Evolutionary conservation across 2,888 invertebrate genomes (phyloP), one percentile per base, ranked within the genome.

Genomic region (Zygogramma bicolorata): DNA sequence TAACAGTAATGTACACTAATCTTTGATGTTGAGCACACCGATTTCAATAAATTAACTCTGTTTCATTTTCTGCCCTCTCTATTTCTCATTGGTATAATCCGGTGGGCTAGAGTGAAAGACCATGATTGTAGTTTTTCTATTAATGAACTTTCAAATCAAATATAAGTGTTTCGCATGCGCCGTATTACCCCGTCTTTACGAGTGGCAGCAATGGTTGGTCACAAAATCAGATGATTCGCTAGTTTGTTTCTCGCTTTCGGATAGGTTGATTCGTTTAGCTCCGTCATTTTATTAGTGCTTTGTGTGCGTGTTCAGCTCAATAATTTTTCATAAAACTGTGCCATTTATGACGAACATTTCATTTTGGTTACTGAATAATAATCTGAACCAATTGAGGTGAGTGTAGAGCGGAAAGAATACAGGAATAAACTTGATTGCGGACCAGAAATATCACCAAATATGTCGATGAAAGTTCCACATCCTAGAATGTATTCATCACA

Each of bases 261-360:
- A 42, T 66, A 60, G 65, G 62, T 75, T 57, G 73, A 72, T 73
- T 72, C 58, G 70, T 60, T 67, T 70, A 63, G 73, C 75, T 73
- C 66, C 72, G 70, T 76, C 76, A 75, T 76, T 74, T 77, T 73
- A 70, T 77, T 75, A 65, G 74, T 77, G 75, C 76, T 76, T 77
- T 77, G 75, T 78, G 77, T 76, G 63, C 71, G 71, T 73, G 73
- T 75, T 73, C 68, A 65, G 65, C 62, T 73, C 57, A 68, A 74
- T 70, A 76, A 62, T 40, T 70, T 53, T 34, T 53, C 46, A 38
- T 72, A 80, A 79, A 75, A 70, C 72, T 70, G 73, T 77, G 75
- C 76, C 76, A 71, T 76, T 69, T 59, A 75, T 76, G 76, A 70
- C 65, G 65, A 74, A 63, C 75, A 79, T 18, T 72, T 58, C 31